phyloP scores from a whole-genome alignment of 2,888 invertebrate species.

The Baronia brevicornis region DNA sequence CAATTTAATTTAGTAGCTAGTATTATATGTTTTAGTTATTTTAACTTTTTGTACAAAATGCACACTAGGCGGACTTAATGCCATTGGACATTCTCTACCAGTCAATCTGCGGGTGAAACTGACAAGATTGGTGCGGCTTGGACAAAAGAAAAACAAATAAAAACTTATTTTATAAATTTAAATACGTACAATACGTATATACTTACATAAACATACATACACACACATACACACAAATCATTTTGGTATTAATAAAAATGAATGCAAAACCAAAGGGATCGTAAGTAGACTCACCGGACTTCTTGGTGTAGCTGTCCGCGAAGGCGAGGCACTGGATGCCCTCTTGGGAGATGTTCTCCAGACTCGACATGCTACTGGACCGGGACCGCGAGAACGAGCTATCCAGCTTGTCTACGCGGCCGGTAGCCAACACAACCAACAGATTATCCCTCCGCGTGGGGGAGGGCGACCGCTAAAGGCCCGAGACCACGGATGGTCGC shows the following conservation, averaged over 20 bases:
- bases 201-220: no score
- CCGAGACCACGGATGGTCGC: slow-evolving; percentile 22
- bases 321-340: slow-evolving; percentile 97
- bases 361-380: slow-evolving; percentile 97
- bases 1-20: no score
- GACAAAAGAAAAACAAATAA: no score
- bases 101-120: no score
- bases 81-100: no score
- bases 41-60: no score
- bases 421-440: slow-evolving; percentile 59
- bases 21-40: no score
- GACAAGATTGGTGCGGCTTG: no score
- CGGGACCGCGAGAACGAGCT: slow-evolving; percentile 96
- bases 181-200: no score
- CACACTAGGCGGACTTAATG: no score
- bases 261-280: background rate
- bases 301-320: slow-evolving; percentile 95
- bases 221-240: no score
- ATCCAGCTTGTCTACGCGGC: slow-evolving; percentile 96
- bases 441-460: slow-evolving; percentile 40
- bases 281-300: slow-evolving; percentile 83
- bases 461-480: slow-evolving; percentile 17
- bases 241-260: background rate
- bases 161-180: no score
- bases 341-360: slow-evolving; percentile 97